phyloP scores from a whole-genome alignment of 2,888 invertebrate species.

The Hyles lineata region DNA sequence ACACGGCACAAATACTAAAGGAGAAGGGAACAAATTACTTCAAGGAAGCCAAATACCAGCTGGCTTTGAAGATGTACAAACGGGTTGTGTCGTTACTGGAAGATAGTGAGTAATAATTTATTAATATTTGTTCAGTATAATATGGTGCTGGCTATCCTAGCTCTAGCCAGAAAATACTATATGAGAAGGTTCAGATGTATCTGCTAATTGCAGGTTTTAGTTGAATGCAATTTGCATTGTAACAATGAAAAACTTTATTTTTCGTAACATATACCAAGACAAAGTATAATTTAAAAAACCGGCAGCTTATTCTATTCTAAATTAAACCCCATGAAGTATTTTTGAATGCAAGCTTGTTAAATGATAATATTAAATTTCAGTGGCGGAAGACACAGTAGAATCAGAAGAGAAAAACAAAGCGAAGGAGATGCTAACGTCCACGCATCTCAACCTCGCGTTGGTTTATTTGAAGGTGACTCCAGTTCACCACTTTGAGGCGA shows the following conservation, averaged over 20 bases:
- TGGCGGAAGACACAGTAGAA: constrained; percentile 52
- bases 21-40: constrained; percentile 96
- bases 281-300: too few relatives aligned
- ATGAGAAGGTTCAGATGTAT: too few relatives aligned
- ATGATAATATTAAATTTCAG: not conserved
- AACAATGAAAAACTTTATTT: too few relatives aligned
- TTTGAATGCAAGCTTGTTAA: not conserved
- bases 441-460: constrained; percentile 92
- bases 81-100: constrained; percentile 88
- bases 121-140: not conserved
- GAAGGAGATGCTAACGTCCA: constrained; percentile 86
- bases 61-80: constrained; percentile 95
- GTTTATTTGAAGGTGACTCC: constrained; percentile 91
- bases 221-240: too few relatives aligned
- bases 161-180: too few relatives aligned
- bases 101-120: constrained; percentile 52
- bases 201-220: too few relatives aligned
- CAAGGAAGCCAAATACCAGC: constrained; percentile 89
- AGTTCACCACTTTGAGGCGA: constrained; percentile 87
- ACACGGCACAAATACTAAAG: constrained; percentile 92
- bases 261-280: too few relatives aligned
- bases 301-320: too few relatives aligned
- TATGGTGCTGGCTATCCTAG: not conserved
- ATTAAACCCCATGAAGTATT: too few relatives aligned
- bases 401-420: constrained; percentile 60